Evolutionary conservation across 2,797 vertebrate species (phyloP), one percentile per base, ranked within the genome.

Genomic region (Neoniphon sammara): DNA sequence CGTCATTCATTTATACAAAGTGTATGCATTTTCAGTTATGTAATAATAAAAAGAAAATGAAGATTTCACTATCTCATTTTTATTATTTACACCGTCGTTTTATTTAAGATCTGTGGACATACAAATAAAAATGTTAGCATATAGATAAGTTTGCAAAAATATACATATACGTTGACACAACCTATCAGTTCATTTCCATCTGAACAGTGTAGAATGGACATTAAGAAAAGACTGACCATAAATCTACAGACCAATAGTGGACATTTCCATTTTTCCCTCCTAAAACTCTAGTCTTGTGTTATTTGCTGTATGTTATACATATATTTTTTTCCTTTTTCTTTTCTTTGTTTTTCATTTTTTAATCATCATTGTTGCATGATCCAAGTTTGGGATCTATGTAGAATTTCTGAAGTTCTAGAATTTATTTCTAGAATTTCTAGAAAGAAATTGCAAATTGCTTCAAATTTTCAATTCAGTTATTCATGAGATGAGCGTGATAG

Each of bases 71-170:
- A 10, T 39, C 36, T 39, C 42, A 0, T 14, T 12, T 67, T 3
- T 49, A 18, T 73, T 79, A 87, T 88, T 80, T 85, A 84, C 62
- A 88, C 1, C 75, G 42, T 17, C 10, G 61, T 67, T 49, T 75
- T 72, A 61, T 14, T 30, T 65, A 74, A 79, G 8, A 60, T 64
- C 30, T 65, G 31, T 12, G 39, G n/a, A 64, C 67, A 79, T 44
- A 73, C 62, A 88, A 73, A 71, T 67, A 66, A 66, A 83, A 80
- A 62, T 64, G 68, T 30, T 39, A 82, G 80, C 67, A 70, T 59
- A 30, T 78, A 63, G 10, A 44, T 55, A 65, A 15, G 30, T 47
- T 47, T 70, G 39, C 60, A 78, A 61, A 70, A 72, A 69, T 70
- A 68, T 64, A 69, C 21, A 60, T 58, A 2, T 39, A 62, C 34